These are phyloP conservation scores for Trilocha varians DNA, from an alignment of 2,888 invertebrate genomes.

Conservation along the genomic window DNA sequence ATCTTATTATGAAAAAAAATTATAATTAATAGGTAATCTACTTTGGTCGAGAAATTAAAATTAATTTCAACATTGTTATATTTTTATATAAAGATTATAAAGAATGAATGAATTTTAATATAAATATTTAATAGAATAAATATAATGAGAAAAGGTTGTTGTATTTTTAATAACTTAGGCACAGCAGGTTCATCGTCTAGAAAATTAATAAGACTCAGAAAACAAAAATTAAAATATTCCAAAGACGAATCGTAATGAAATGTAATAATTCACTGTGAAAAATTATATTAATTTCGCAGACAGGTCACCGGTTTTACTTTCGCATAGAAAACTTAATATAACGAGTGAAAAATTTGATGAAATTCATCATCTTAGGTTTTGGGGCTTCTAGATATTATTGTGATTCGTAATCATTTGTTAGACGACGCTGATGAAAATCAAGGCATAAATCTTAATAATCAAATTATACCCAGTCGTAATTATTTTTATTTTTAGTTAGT, in stretches of 20 bases:
- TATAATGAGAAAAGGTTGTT: background rate
- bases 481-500: no score
- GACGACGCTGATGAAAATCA: no score
- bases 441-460: no score
- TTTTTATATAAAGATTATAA: no score
- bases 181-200: conserved; percentile 4
- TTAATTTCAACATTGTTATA: no score
- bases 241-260: background rate
- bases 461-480: no score
- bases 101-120: no score
- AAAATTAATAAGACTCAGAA: background rate
- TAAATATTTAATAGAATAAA: conserved; percentile 6
- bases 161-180: background rate
- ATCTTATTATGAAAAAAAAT: no score
- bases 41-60: no score
- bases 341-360: background rate
- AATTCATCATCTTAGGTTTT: background rate
- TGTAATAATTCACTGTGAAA: background rate
- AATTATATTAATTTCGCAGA: background rate
- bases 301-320: background rate
- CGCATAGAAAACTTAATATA: background rate
- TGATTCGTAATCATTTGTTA: no score
- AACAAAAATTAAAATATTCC: background rate
- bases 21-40: no score
- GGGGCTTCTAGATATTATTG: background rate